A percentile compares a stretch with the other conserved stretches of the same genome.
Conservation (phyloP, 2,797 vertebrate genomes). For the Xiphophorus birchmanni region DNA sequence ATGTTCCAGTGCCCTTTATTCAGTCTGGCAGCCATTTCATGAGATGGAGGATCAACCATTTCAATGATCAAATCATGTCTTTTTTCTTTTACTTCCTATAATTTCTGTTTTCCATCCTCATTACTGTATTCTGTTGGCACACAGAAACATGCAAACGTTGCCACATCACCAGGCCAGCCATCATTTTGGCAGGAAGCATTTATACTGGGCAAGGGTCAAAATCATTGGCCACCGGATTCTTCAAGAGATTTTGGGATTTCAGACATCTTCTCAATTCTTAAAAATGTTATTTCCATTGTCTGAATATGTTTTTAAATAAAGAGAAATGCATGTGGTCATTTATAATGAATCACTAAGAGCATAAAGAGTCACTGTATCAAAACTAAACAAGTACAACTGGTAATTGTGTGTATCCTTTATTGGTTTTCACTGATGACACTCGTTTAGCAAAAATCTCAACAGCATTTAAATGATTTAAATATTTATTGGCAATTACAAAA, state of each 20-base stretch:
- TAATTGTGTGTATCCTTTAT: neutral
- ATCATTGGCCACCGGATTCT: neutral
- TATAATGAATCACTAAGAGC: neutral
- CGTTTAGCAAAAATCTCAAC: neutral
- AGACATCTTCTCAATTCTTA: neutral
- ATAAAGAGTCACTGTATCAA: neutral
- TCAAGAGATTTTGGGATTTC: neutral
- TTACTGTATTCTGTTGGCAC: no score
- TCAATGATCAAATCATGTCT: no score
- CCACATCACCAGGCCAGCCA: no score
- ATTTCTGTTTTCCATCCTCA: no score
- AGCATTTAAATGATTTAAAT: neutral
- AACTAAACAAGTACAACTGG: neutral
- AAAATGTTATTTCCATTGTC: conserved; percentile 43
- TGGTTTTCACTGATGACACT: conserved; percentile 4
- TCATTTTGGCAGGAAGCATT: no score
- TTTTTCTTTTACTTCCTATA: no score
- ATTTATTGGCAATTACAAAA: neutral
- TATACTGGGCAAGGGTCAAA: no score
- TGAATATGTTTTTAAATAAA: conserved; percentile 3
- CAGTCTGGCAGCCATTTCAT: no score
- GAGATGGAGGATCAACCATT: no score
- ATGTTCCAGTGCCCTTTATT: no score
- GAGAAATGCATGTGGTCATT: neutral
- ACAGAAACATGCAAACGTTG: no score